Conservation (phyloP, 2,888 invertebrate genomes). For the Lissocephala sabroskyi region DNA sequence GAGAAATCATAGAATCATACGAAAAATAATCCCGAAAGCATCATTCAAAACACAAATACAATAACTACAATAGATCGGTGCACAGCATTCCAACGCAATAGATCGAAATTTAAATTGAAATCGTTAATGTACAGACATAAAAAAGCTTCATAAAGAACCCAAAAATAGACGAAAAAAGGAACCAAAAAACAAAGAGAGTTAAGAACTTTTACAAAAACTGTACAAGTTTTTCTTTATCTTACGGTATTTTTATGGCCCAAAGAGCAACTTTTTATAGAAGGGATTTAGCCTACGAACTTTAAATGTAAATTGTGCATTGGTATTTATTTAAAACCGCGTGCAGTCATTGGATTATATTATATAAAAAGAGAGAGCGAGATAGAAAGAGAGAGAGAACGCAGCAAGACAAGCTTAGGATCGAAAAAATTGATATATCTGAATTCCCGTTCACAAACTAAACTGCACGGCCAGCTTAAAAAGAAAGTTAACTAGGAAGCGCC, state of each 20-base stretch:
- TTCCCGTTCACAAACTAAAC: conserved; percentile 50
- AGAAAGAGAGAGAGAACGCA: conserved; percentile 39
- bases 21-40: conserved; percentile 6
- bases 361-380: conserved; percentile 26
- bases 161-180: not conserved
- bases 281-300: conserved; percentile 43
- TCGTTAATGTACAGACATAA: conserved; percentile 1
- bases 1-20: conserved; percentile 9
- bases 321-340: conserved; percentile 52
- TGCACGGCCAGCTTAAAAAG: conserved; percentile 14
- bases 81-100: conserved; percentile 49
- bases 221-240: conserved; percentile 14
- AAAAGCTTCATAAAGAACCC: too few relatives aligned
- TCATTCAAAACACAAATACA: not conserved
- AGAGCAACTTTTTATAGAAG: conserved; percentile 65
- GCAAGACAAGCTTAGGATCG: conserved; percentile 53
- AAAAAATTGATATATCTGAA: conserved; percentile 41
- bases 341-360: conserved; percentile 37
- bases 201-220: too few relatives aligned
- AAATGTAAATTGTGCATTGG: conserved; percentile 46
- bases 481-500: too few relatives aligned
- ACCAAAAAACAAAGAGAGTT: not conserved
- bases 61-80: conserved; percentile 39
- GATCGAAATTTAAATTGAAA: conserved; percentile 3
- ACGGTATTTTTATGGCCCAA: conserved; percentile 60